Percentiles rank a stretch among this genome's conserved stretches.
These are phyloP conservation scores for Zaprionus nigranus DNA, from an alignment of 1,140 invertebrate genomes.

Conservation along the genomic window DNA sequence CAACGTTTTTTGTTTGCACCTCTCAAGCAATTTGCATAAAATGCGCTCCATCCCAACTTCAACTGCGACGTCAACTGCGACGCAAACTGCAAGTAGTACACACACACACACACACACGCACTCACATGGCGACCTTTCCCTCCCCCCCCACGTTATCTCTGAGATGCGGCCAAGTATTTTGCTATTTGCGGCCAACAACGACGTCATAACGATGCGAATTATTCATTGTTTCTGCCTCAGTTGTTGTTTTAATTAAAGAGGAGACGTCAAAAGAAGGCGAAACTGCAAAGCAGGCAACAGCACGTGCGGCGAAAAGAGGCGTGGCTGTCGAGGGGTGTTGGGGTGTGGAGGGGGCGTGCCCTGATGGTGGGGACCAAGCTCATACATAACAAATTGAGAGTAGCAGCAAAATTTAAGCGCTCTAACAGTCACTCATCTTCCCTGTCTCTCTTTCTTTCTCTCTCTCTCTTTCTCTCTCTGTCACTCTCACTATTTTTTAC, in stretches of 20 bases:
- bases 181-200: constrained; percentile 32
- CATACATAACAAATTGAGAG: constrained; percentile 36
- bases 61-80: constrained; percentile 7
- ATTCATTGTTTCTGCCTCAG: constrained; percentile 75
- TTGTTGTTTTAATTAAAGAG: constrained; percentile 75
- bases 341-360: not conserved
- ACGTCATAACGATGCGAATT: constrained; percentile 69
- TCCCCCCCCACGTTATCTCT: not conserved
- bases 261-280: constrained; percentile 26
- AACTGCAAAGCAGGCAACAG: constrained; percentile 36
- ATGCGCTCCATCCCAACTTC: constrained; percentile 31
- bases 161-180: not conserved
- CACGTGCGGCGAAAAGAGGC: not conserved
- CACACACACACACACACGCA: constrained; percentile 15
- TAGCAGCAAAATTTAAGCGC: constrained; percentile 18
- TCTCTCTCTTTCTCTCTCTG: not conserved
- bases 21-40: constrained; percentile 67
- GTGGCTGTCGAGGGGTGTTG: not conserved
- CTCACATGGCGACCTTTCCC: not conserved
- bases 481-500: too few species aligned
- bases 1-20: constrained; percentile 42
- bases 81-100: constrained; percentile 24
- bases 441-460: not conserved
- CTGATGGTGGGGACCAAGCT: constrained; percentile 4
- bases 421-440: not conserved